A percentile compares a stretch with the other conserved stretches of the same genome.
phyloP scores from a whole-genome alignment of 2,888 invertebrate species.

The Salpingus planirostris region DNA sequence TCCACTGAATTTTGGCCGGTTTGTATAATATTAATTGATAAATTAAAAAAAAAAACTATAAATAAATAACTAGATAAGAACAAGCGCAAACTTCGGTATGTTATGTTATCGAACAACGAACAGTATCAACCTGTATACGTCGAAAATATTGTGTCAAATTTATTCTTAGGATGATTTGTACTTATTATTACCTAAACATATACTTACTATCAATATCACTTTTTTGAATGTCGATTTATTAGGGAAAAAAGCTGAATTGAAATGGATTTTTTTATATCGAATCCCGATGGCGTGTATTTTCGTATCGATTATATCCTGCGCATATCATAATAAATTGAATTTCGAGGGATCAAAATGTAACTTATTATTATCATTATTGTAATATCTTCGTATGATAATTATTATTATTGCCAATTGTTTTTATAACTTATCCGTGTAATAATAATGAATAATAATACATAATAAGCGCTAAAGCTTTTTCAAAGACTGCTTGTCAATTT shows the following conservation, averaged over 20 bases:
- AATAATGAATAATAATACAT: conserved; percentile 11
- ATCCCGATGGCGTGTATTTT: no score
- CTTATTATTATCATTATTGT: conserved; percentile 25
- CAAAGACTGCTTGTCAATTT: conserved; percentile 38
- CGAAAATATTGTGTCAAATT: conserved; percentile 27
- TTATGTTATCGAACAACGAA: no score
- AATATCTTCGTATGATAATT: no score
- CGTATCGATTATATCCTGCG: conserved; percentile 21
- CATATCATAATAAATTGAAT: conserved; percentile 26
- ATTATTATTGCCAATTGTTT: background rate
- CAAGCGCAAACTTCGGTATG: no score
- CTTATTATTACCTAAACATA: background rate
- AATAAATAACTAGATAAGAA: no score
- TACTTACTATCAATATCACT: background rate
- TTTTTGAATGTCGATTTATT: conserved; percentile 2
- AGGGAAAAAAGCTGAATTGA: no score
- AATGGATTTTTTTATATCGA: no score
- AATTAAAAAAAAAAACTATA: conserved; percentile 1
- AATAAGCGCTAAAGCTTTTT: no score
- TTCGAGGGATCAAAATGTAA: conserved; percentile 36
- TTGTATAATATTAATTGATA: no score
- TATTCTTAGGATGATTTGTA: conserved; percentile 14
- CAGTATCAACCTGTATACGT: conserved; percentile 26
- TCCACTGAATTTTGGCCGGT: no score
- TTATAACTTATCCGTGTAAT: no score